Evolutionary conservation across 2,888 invertebrate genomes (phyloP), one percentile per base, ranked within the genome.

Genomic region (Leucophenga maculata): DNA sequence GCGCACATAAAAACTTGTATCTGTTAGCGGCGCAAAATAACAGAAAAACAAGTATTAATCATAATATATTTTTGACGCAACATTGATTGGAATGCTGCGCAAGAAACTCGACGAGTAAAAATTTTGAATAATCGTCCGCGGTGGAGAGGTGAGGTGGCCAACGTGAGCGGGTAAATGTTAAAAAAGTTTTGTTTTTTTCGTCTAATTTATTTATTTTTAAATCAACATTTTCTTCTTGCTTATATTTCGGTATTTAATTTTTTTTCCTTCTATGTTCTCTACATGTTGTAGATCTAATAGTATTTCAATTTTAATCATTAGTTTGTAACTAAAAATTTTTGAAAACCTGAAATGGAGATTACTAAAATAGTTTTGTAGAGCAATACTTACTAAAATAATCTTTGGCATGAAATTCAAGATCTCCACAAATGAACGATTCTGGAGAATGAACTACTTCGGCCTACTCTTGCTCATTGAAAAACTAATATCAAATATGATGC

Each of bases 171-270:
- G 4, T 1, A 46, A 62, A 62, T 6, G 6, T 39, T 3, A 62
- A 62, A 0, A 62, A 62, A 18, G 26, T 26, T 26, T 48, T 48
- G 8, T 48, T 48, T 48, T 48, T 75, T 74, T 71, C 74, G 80
- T 82, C 82, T 80, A 80, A 82, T 82, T 83, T 80, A 80, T 83
- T 83, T 80, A 80, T 80, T 80, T 83, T 80, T 80, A 80, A 80
- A 80, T 79, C 77, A 69, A 74, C 67, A 14, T 46, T n/a, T 46
- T 44, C 26, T 16, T 59, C 78, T 78, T 82, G 72, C 65, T 44
- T 68, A 20, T 59, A 2, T 4, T 60, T 60, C 11, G 11, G 39
- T 39, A 39, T 39, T 39, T 39, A 11, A 39, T 8, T 11, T 39
- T 9, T 57, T 57, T 18, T 14, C 18, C 1, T 4, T 55, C 20